Evolutionary conservation across 2,888 invertebrate genomes (phyloP).

Genomic region (Melinaea marsaeus): DNA sequence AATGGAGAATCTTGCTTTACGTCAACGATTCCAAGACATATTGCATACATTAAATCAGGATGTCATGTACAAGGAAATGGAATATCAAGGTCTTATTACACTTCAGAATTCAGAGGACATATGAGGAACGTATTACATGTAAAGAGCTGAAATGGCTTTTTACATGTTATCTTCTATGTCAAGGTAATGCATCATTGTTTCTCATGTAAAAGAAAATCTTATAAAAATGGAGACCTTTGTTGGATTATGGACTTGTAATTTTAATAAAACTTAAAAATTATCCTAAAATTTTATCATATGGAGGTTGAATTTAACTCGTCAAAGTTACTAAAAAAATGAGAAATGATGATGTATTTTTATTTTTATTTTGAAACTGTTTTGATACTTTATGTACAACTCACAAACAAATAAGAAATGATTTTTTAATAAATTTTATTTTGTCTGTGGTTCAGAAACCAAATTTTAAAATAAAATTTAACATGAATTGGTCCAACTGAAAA

Average conservation of each 20-base stretch:
- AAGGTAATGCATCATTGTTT: background rate
- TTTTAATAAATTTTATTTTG: no score
- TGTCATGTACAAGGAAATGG: slow-evolving; percentile 87
- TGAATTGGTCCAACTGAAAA: no score
- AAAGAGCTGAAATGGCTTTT: slow-evolving; percentile 12
- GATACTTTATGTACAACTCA: background rate
- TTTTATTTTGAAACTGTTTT: background rate
- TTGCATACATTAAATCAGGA: slow-evolving; percentile 88
- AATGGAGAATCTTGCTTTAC: slow-evolving; percentile 89
- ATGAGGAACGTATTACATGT: slow-evolving; percentile 38
- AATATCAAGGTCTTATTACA: slow-evolving; percentile 70
- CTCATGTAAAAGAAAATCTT: background rate
- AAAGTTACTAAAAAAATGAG: background rate
- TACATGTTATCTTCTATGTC: background rate
- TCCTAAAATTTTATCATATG: no score
- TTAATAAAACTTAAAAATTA: no score
- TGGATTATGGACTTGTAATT: no score
- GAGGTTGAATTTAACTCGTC: no score
- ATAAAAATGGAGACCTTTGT: background rate
- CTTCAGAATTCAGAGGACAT: slow-evolving; percentile 67
- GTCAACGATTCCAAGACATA: slow-evolving; percentile 89
- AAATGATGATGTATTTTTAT: background rate
- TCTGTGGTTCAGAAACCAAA: no score
- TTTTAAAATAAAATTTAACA: no score
- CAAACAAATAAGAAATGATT: background rate